Evolutionary conservation across 2,888 invertebrate species (phyloP).

Genomic region (Leistus spinibarbis): DNA sequence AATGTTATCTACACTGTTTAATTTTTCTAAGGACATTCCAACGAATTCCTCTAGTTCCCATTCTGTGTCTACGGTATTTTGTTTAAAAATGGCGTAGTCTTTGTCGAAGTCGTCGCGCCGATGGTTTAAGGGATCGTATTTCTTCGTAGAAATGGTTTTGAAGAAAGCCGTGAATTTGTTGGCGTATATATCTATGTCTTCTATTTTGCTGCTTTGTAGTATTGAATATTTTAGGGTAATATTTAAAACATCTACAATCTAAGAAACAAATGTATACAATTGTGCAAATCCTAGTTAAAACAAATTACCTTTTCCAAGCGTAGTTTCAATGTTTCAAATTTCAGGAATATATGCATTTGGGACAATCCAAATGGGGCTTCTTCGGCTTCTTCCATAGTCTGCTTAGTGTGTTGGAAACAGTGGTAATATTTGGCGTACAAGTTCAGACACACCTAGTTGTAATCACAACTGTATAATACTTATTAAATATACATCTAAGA

Average conservation of each 20-base stretch:
- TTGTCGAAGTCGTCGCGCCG: constrained; percentile 74
- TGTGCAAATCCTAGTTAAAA: background rate
- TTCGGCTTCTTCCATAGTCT: constrained; percentile 70
- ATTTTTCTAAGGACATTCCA: constrained; percentile 59
- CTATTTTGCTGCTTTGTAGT: constrained; percentile 75
- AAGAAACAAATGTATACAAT: constrained; percentile 41
- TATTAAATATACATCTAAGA: no score
- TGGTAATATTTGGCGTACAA: constrained; percentile 65
- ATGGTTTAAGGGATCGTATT: constrained; percentile 82
- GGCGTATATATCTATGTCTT: constrained; percentile 78
- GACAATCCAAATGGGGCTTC: constrained; percentile 84
- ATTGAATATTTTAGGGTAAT: constrained; percentile 75
- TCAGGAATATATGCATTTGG: constrained; percentile 87
- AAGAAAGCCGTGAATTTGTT: constrained; percentile 71
- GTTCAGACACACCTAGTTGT: constrained; percentile 61
- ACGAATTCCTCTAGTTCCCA: constrained; percentile 75
- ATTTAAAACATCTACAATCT: constrained; percentile 78
- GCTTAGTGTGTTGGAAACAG: constrained; percentile 68
- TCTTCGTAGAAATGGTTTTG: constrained; percentile 69
- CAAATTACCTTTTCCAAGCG: constrained; percentile 70
- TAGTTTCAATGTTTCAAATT: constrained; percentile 80
- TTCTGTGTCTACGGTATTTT: constrained; percentile 72
- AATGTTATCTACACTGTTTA: constrained; percentile 54
- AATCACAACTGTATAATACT: no score
- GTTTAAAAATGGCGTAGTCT: constrained; percentile 76